Percentiles rank a stretch among this genome's conserved stretches.
Evolutionary conservation across 2,113 vertebrate genomes (phyloP).

Genomic region (Tetrax tetrax): DNA sequence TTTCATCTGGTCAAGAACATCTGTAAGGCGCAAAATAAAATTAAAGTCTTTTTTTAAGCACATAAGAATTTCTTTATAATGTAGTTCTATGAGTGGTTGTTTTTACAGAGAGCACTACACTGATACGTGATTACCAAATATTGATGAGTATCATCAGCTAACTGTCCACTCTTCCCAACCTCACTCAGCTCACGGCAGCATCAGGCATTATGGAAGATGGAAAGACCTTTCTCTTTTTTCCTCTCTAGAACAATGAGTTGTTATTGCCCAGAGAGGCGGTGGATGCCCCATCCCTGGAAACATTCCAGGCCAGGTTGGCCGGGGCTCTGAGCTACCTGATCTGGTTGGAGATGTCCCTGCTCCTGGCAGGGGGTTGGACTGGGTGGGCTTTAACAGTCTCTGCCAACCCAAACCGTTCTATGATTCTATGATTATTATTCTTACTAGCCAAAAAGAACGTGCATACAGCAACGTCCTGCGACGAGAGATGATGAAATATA

Average conservation of each 20-base stretch:
- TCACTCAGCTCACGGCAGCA: background rate
- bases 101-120: background rate
- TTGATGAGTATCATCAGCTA: background rate
- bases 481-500: conserved; percentile 1
- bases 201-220: background rate
- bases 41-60: background rate
- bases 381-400: too few species aligned
- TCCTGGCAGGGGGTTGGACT: too few species aligned
- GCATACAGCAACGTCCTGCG: background rate
- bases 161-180: background rate
- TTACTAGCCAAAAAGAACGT: background rate
- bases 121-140: background rate
- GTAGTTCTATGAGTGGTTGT: background rate
- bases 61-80: background rate
- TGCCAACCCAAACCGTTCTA: too few species aligned
- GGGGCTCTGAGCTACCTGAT: too few species aligned
- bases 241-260: background rate
- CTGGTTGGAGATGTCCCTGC: too few species aligned
- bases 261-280: too few species aligned
- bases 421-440: background rate
- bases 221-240: background rate
- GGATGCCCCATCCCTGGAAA: too few species aligned
- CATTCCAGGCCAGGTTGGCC: too few species aligned
- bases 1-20: background rate
- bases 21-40: background rate